Evolutionary conservation across 2,888 invertebrate species (phyloP).

Genomic region (Macrophya annulata): DNA sequence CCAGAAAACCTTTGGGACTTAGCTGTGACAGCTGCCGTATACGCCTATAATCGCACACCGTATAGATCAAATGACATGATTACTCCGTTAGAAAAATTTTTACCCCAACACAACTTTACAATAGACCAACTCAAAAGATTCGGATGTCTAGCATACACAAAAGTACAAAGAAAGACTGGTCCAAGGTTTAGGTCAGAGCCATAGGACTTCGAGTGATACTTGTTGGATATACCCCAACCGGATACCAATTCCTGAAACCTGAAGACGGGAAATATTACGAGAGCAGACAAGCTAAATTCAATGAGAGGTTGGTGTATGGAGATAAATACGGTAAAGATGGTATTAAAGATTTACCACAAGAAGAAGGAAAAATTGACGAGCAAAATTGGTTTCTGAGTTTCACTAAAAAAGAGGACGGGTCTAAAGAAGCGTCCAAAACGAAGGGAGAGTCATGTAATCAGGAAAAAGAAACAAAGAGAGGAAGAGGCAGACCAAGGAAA

Average conservation of each 20-base stretch:
- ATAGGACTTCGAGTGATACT: neutral
- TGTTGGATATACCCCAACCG: neutral
- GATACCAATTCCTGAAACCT: neutral
- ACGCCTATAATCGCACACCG: neutral
- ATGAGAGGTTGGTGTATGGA: neutral
- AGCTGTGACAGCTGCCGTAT: neutral
- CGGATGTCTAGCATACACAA: too few relatives aligned
- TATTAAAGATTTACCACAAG: neutral
- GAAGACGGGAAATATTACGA: neutral
- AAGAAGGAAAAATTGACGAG: neutral
- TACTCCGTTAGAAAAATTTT: neutral
- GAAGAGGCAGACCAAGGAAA: neutral
- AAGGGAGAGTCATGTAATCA: neutral
- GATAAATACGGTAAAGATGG: neutral
- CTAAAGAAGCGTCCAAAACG: neutral
- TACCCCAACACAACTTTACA: neutral
- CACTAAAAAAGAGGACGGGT: neutral
- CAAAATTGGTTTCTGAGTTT: neutral
- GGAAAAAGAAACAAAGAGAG: neutral
- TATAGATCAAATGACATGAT: neutral
- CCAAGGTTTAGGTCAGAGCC: too few relatives aligned
- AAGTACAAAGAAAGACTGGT: too few relatives aligned
- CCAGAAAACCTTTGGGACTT: neutral
- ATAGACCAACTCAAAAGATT: neutral
- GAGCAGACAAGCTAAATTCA: neutral